Evolutionary conservation across 2,797 vertebrate species (phyloP), one percentile per base, ranked within the genome.

Genomic region (Rousettus madagascariensis): DNA sequence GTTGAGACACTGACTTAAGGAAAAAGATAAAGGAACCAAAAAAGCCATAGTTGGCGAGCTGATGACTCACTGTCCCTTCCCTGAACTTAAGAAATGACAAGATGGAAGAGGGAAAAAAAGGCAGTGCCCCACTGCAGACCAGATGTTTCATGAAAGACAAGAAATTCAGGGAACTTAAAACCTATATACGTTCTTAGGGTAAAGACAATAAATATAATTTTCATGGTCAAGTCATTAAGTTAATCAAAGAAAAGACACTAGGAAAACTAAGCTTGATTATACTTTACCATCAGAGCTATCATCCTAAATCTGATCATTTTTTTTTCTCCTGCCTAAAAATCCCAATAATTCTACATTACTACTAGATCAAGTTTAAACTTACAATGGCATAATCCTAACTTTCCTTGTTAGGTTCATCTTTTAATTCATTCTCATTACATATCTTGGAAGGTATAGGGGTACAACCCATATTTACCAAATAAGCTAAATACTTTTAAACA

Each of bases 11-110:
- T 85, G 57, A 75, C 49, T 86, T 63, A 66, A 96, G 51, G 53
- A 87, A 85, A 90, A 95, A 91, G 91, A 96, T 89, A 87, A 90
- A 93, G 80, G 55, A 66, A 57, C n/a, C 89, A 72, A 65, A 51
- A 74, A 80, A 71, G 24, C 68, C 68, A 36, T 26, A 51, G 33
- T 19, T 15, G 82, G 30, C 59, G 30, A 86, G 43, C 8, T 33
- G 77, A 94, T 96, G 92, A 96, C 78, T 97, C 96, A 93, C n/a
- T 68, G 63, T 9, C 93, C 77, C 57, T 84, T 66, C 63, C 78
- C 92, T 96, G 94, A 96, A 90, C 94, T 91, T 86, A 17, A 96
- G 77, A 28, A 93, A 95, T 85, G 79, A 59, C 75, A 92, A 71
- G 28, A 63, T 74, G 89, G 90, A 82, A 93, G 59, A 92, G 28